Evolutionary conservation across 2,113 vertebrate species (phyloP), one percentile per base, ranked within the genome.

Genomic region (Hippolais icterina): DNA sequence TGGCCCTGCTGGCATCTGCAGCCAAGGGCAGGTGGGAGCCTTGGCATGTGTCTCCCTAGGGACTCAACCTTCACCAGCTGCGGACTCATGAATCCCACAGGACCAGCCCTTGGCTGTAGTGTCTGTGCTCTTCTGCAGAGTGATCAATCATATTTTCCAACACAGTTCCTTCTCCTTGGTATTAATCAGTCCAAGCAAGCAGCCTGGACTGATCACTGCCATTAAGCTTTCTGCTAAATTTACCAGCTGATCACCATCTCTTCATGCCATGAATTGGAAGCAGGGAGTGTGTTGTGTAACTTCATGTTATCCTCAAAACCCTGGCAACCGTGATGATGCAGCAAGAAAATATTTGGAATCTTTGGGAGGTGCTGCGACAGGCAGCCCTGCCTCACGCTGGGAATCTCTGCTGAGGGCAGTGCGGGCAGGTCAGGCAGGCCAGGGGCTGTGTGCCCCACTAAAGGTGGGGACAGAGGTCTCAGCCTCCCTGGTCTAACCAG

Each of bases 81-180:
- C 64, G 33, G 53, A 37, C 87, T 89, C 41, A 10, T 66, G 84
- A 89, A 89, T 89, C 72, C 65, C 83, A 31, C 0, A 2, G 69
- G 94, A 41, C 44, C 53, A 57, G 74, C 92, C 85, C 91, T 83
- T 74, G 76, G 75, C 89, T 12, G 0, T 10, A 83, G 79, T 3
- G 2, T 81, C 86, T 83, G 56, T 92, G 83, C 76, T 83, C 49
- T 66, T 92, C 86, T 81, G 95, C 83, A 90, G 80, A 70, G 64
- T 6, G 12, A 92, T 96, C 83, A 56, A 24, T 95, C 89, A 83
- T n/a, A 33, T 83, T 96, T 94, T 81, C 89, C 80, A 82, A 22
- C 33, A 41, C 1, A 7, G 64, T 82, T 97, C 52, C 49, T 83
- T 88, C 59, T 94, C 68, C 46, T 71, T 77, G 47, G 52, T 27